Conservation (phyloP, 2,113 vertebrate species). For the Callaeas wilsoni region DNA sequence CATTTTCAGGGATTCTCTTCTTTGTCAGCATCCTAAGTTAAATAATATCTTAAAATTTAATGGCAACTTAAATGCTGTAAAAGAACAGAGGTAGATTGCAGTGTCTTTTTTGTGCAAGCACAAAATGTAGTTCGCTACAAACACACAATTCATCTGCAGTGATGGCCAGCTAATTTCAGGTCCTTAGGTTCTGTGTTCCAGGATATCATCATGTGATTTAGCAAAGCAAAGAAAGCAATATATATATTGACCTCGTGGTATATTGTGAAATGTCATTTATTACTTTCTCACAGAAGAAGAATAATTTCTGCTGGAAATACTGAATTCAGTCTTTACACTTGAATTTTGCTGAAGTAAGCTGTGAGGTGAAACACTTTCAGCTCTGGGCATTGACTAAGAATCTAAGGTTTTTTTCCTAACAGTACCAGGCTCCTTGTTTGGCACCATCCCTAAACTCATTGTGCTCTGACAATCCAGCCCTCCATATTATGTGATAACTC, state of each 20-base stretch:
- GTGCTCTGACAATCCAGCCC: neutral
- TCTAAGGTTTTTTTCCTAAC: neutral
- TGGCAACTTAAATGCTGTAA: neutral
- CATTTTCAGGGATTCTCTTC: neutral
- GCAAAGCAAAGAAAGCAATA: neutral
- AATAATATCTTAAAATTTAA: neutral
- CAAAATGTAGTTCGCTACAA: neutral
- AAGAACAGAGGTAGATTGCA: neutral
- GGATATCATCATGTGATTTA: neutral
- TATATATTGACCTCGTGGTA: neutral
- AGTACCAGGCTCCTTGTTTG: neutral
- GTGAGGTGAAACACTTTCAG: neutral
- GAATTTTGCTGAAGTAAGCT: neutral
- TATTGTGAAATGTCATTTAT: constrained; percentile 28
- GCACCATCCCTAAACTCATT: neutral
- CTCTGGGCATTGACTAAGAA: neutral
- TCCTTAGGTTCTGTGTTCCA: neutral
- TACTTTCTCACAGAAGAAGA: constrained; percentile 26
- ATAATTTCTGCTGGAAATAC: constrained; percentile 6
- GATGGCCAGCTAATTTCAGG: neutral
- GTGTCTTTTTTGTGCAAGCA: neutral
- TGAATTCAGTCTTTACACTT: neutral
- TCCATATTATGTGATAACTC: neutral
- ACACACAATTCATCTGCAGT: neutral
- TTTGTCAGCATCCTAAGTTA: neutral